These are phyloP conservation scores for Brachyhypopomus gauderio DNA, from an alignment of 2,113 vertebrate species.

Conservation along the genomic window DNA sequence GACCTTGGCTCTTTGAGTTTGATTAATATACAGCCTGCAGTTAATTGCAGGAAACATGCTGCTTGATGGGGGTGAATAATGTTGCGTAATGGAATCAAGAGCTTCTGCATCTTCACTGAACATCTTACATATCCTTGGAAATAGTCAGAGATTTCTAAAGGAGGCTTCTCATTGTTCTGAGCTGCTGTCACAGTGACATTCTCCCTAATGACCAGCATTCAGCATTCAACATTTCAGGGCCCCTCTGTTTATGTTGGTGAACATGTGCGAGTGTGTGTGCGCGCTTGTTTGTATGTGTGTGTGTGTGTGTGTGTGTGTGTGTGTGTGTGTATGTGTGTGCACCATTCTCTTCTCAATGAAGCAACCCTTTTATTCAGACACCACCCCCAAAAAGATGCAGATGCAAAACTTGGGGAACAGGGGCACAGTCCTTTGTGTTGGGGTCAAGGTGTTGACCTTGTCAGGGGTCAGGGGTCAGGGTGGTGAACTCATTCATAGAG, in stretches of 20 bases:
- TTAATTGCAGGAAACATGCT: neutral
- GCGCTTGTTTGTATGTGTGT: slow-evolving; percentile 42
- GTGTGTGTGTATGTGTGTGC: slow-evolving; percentile 34
- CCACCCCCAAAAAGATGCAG: slow-evolving; percentile 26
- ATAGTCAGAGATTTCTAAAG: neutral
- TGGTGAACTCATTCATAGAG: slow-evolving; percentile 48
- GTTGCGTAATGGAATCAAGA: too few species aligned
- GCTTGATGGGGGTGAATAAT: neutral
- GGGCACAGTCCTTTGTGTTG: slow-evolving; percentile 37
- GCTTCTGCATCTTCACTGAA: too few species aligned
- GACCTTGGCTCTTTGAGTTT: neutral
- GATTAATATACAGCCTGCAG: neutral
- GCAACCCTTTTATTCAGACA: neutral
- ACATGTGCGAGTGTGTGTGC: slow-evolving; percentile 8
- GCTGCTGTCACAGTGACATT: slow-evolving; percentile 10
- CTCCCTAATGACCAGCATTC: slow-evolving; percentile 1
- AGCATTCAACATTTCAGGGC: slow-evolving; percentile 11
- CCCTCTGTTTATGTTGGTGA: neutral
- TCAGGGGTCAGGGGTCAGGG: slow-evolving; percentile 36
- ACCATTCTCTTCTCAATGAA: slow-evolving; percentile 16
- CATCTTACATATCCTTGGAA: too few species aligned
- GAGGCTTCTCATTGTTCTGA: neutral
- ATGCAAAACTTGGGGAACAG: slow-evolving; percentile 11
- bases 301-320: slow-evolving; percentile 28
- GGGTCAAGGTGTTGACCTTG: slow-evolving; percentile 42